Evolutionary conservation across 2,797 vertebrate genomes (phyloP), one percentile per base, ranked within the genome.

Genomic region (Babyrousa celebensis): DNA sequence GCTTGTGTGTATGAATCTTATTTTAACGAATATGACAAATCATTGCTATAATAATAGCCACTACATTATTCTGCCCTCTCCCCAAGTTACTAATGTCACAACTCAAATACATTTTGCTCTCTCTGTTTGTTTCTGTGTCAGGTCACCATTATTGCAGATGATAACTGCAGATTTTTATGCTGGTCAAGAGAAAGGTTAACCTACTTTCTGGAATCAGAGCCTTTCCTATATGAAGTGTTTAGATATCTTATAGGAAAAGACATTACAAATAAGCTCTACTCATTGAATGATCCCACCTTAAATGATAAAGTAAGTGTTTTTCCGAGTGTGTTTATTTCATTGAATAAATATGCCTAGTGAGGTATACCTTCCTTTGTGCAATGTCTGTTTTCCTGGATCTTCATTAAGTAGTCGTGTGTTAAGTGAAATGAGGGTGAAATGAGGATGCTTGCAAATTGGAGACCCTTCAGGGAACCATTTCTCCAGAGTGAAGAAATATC

Each of bases 201-300:
- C 12, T 99, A 99, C 97, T 99, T 99, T 98, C 98, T 99, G 98
- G 99, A 99, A 98, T 99, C 99, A 0, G 99, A 99, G 83, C 99
- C 99, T 48, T 99, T 99, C 97, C 99, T 99, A 14, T 99, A 99
- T 95, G 99, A 99, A 98, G 99, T 99, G 96, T 99, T 99, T 98
- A 99, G 99, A 85, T 99, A 99, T 96, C 99, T 99, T 94, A 99
- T 99, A 60, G 99, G 99, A 94, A 99, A 99, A 99, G 99, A 99
- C 97, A 99, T 99, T 98, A 99, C 99, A 98, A 99, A 99, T 98
- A 99, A 99, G 97, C 99, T 99, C 63, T 99, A 99, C 97, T 99
- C 99, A 3, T 98, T 99, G 97, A 99, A 99, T 91, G 99, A 99
- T 89, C 99, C 99, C 40, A 99, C 99, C 10, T 98, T 99, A 98